Percentiles rank a stretch among this genome's conserved stretches.
Conservation (phyloP, 2,113 vertebrate genomes). For the Xenopus tropicalis region DNA sequence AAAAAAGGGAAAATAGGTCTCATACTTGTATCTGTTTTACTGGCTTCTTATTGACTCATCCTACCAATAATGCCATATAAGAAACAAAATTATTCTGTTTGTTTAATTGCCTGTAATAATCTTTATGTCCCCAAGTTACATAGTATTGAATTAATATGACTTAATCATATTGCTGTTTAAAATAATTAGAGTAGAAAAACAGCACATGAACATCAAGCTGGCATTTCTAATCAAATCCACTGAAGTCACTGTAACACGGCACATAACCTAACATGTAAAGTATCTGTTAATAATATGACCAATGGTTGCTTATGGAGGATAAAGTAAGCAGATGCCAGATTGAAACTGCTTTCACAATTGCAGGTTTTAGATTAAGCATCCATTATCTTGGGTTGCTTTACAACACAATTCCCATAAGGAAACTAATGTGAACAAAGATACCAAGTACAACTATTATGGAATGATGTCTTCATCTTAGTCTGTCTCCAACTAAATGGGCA, state of each 20-base stretch:
- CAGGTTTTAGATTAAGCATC: conserved; percentile 24
- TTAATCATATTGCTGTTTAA: not conserved
- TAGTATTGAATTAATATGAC: too few relatives aligned
- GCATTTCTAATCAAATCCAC: not conserved
- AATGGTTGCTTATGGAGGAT: conserved; percentile 1
- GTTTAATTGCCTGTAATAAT: not conserved
- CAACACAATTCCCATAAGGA: conserved; percentile 12
- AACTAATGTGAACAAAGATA: conserved; percentile 8
- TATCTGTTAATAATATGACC: not conserved
- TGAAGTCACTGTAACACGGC: not conserved
- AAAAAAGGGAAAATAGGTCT: too few relatives aligned
- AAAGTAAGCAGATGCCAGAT: not conserved
- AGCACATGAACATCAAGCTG: not conserved
- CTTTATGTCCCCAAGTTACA: not conserved
- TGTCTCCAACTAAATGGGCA: conserved; percentile 8
- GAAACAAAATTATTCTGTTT: not conserved
- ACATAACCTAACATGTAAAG: not conserved
- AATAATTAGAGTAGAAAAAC: not conserved
- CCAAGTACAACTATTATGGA: conserved; percentile 1
- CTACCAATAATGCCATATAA: not conserved
- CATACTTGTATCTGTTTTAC: too few relatives aligned
- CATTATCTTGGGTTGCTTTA: conserved; percentile 16
- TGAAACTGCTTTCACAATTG: conserved; percentile 6
- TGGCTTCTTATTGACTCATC: too few relatives aligned
- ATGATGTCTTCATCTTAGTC: not conserved